These are phyloP conservation scores for Anorthoa munda DNA, from an alignment of 2,888 invertebrate species.

Conservation along the genomic window DNA sequence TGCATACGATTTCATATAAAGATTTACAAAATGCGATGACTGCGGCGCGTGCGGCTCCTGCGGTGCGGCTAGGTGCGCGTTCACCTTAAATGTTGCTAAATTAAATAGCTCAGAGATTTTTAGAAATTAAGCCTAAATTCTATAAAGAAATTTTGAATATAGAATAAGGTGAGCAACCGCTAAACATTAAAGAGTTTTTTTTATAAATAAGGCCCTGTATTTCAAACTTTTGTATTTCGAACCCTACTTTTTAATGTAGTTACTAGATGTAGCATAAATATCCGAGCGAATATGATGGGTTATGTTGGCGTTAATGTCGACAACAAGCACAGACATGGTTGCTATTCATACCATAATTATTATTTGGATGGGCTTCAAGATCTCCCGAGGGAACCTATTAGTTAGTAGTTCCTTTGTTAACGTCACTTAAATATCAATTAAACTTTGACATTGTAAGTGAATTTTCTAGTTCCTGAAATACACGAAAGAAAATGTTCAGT, in stretches of 20 bases:
- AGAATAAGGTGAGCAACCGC: too few relatives aligned
- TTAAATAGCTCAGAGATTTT: too few relatives aligned
- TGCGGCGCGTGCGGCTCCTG: too few relatives aligned
- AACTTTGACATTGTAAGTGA: neutral
- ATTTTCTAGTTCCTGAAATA: neutral
- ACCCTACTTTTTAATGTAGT: neutral
- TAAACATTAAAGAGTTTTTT: too few relatives aligned
- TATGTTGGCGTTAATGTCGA: too few relatives aligned
- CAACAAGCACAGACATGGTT: neutral
- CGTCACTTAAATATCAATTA: neutral
- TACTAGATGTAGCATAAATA: neutral
- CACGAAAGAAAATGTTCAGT: neutral
- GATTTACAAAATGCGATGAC: too few relatives aligned
- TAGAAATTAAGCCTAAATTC: too few relatives aligned
- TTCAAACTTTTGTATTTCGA: neutral
- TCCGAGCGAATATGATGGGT: neutral
- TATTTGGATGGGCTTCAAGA: neutral
- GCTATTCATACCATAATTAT: neutral
- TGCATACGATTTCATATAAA: too few relatives aligned
- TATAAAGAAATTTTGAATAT: too few relatives aligned
- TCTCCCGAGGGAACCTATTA: neutral
- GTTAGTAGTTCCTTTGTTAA: neutral
- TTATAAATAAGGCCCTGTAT: neutral
- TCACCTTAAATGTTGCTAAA: too few relatives aligned
- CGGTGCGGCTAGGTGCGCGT: too few relatives aligned